These are phyloP conservation scores for Anguilla marmorata DNA, from an alignment of 2,797 vertebrate species.

Conservation along the genomic window DNA sequence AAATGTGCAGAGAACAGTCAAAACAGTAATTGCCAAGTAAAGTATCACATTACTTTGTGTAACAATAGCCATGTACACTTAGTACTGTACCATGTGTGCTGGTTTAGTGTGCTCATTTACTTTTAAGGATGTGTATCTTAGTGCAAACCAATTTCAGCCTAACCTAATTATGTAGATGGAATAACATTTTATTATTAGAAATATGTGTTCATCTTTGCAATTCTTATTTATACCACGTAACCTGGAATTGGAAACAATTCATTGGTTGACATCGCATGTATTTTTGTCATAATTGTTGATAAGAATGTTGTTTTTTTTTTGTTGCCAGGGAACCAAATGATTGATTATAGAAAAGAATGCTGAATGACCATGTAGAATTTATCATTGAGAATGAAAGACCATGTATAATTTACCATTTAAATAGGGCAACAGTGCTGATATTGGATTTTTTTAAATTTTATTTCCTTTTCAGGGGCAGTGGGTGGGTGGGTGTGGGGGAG, in stretches of 20 bases:
- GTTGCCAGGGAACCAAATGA: conserved; percentile 45
- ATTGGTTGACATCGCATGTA: not conserved
- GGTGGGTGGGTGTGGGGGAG: conserved; percentile 28
- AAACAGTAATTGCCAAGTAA: not conserved
- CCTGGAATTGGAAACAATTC: conserved; percentile 21
- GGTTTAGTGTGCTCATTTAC: conserved; percentile 26
- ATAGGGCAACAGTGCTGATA: conserved; percentile 24
- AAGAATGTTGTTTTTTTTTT: conserved; percentile 12
- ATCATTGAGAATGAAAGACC: conserved; percentile 19
- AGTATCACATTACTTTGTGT: not conserved
- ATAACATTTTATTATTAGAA: conserved; percentile 24
- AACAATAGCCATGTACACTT: not conserved
- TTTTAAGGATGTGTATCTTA: conserved; percentile 26
- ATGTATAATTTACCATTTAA: conserved; percentile 18
- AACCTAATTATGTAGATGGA: conserved; percentile 27
- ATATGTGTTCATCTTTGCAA: conserved; percentile 28
- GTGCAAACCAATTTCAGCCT: conserved; percentile 29
- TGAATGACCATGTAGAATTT: conserved; percentile 6
- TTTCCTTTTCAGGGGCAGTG: conserved; percentile 25
- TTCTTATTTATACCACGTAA: conserved; percentile 39
- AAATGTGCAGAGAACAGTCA: not conserved
- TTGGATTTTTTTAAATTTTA: conserved; percentile 23
- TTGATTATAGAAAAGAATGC: not conserved
- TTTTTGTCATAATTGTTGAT: conserved; percentile 30
- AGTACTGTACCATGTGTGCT: conserved; percentile 23